phyloP scores from a whole-genome alignment of 2,797 vertebrate species.

The Leuciscus waleckii region DNA sequence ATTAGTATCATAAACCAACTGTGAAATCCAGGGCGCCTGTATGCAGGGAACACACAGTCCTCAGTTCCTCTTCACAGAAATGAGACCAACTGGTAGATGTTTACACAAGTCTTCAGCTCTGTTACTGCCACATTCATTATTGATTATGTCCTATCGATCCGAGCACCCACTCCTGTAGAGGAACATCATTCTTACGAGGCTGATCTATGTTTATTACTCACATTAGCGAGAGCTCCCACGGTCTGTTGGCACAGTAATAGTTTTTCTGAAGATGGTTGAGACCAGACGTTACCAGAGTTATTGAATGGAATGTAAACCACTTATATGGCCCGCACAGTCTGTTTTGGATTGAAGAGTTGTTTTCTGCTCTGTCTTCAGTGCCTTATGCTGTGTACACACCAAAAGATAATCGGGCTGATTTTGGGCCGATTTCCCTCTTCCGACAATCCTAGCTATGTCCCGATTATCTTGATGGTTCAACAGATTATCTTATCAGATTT shows the following conservation, averaged over 20 bases:
- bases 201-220: slow-evolving; percentile 28
- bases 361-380: not conserved
- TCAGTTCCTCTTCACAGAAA: not conserved
- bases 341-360: not conserved
- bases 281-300: slow-evolving; percentile 13
- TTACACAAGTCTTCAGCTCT: slow-evolving; percentile 14
- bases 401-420: no score
- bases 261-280: slow-evolving; percentile 22
- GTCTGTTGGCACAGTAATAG: slow-evolving; percentile 1
- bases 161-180: slow-evolving; percentile 10
- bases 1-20: slow-evolving; percentile 19
- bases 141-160: slow-evolving; percentile 28
- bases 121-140: slow-evolving; percentile 14
- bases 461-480: no score
- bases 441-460: no score
- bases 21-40: not conserved
- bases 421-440: no score
- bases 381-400: not conserved
- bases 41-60: not conserved
- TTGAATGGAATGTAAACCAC: slow-evolving; percentile 42
- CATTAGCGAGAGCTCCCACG: slow-evolving; percentile 23
- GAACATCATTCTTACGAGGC: slow-evolving; percentile 8
- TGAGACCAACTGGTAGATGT: not conserved
- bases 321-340: not conserved
- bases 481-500: no score